These are phyloP conservation scores for Pyxicephalus adspersus DNA, from an alignment of 2,113 vertebrate genomes.

Conservation along the genomic window DNA sequence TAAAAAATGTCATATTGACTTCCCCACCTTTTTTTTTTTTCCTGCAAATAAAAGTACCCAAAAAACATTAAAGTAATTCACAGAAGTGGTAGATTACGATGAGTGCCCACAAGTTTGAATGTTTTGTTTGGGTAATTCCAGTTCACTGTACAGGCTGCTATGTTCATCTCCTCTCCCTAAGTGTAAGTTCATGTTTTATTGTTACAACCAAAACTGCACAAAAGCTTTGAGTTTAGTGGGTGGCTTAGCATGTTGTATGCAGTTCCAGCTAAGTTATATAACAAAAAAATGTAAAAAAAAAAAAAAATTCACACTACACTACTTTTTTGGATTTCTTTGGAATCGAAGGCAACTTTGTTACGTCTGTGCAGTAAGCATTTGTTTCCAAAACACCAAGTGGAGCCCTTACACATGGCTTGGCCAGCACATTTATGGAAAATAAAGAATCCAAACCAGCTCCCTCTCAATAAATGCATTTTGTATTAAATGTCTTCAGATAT, in stretches of 20 bases:
- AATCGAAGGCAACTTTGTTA: neutral
- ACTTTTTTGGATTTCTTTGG: neutral
- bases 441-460: too few species aligned
- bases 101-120: neutral
- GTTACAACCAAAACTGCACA: neutral
- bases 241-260: neutral
- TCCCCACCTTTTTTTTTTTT: neutral
- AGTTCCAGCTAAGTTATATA: neutral
- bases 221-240: neutral
- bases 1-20: conserved; percentile 2
- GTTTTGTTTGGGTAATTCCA: neutral
- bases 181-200: neutral
- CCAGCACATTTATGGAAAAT: neutral
- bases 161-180: too few species aligned
- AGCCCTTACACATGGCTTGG: neutral
- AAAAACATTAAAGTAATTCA: too few species aligned
- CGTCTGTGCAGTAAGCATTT: neutral
- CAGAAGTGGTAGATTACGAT: neutral
- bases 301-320: neutral
- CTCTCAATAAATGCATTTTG: neutral
- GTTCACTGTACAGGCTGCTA: conserved; percentile 7
- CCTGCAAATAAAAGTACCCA: too few species aligned
- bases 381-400: neutral
- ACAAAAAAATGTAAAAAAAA: too few species aligned
- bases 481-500: too few species aligned